Conservation (phyloP, 2,888 invertebrate genomes). For the Tridacna crocea region DNA sequence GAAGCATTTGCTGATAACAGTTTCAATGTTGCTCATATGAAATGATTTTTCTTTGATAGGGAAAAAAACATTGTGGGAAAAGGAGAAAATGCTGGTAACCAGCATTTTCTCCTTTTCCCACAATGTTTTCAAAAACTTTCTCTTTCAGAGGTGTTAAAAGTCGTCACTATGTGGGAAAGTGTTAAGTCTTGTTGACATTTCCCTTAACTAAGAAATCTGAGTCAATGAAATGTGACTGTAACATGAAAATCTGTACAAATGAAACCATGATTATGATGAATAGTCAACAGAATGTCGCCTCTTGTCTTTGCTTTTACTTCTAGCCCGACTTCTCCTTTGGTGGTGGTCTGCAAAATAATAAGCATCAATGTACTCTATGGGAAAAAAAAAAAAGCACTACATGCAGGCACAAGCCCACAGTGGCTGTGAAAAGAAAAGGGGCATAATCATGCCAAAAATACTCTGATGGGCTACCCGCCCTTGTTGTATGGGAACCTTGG, state of each 20-base stretch:
- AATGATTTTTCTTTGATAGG: too few relatives aligned
- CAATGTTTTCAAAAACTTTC: constrained; percentile 2
- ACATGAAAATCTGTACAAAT: neutral
- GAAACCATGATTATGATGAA: neutral
- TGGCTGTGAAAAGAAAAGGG: too few relatives aligned
- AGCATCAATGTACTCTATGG: neutral
- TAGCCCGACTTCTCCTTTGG: constrained; percentile 5
- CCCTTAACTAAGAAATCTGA: neutral
- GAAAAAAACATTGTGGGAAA: constrained; percentile 2
- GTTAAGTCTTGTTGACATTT: neutral
- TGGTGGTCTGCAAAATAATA: neutral
- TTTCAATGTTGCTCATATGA: too few relatives aligned
- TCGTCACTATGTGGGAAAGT: neutral
- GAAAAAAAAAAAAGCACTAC: neutral
- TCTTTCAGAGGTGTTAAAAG: too few relatives aligned
- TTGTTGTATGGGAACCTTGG: too few relatives aligned
- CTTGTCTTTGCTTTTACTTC: neutral
- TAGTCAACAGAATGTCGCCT: neutral
- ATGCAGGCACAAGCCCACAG: neutral
- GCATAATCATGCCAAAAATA: neutral
- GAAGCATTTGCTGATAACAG: too few relatives aligned
- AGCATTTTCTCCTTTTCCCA: constrained; percentile 4
- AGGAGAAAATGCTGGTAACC: neutral
- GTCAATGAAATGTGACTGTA: neutral
- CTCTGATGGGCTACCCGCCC: too few relatives aligned